phyloP scores from a whole-genome alignment of 2,113 vertebrate genomes.

The Phyllostomus discolor region DNA sequence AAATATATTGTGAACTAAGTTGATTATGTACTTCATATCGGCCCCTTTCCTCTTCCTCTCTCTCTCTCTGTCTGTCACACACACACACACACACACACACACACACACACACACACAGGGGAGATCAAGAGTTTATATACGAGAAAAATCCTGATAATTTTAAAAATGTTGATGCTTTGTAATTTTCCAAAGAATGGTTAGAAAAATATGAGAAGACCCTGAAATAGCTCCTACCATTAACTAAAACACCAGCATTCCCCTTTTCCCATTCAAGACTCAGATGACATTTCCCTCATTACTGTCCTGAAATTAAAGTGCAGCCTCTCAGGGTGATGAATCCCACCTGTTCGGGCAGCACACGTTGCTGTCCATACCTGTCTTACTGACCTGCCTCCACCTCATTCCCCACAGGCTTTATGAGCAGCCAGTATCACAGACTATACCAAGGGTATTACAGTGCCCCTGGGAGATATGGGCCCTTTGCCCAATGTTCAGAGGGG shows the following conservation, averaged over 20 bases:
- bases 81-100: too few species aligned
- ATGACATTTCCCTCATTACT: slow-evolving; percentile 26
- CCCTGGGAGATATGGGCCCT: slow-evolving; percentile 43
- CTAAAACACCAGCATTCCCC: background rate
- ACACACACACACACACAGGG: too few species aligned
- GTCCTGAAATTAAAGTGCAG: background rate
- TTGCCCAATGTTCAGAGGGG: background rate
- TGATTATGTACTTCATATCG: slow-evolving; percentile 7
- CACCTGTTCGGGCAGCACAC: background rate
- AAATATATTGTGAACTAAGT: background rate
- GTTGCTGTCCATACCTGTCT: background rate
- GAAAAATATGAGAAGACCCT: background rate
- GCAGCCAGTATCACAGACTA: background rate
- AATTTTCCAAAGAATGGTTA: slow-evolving; percentile 2
- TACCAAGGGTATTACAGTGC: slow-evolving; percentile 52
- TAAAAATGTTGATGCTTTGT: background rate
- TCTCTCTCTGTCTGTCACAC: too few species aligned
- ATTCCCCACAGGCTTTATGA: background rate
- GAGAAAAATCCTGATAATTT: background rate
- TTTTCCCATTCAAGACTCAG: background rate
- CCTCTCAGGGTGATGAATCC: background rate
- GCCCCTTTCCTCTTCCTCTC: background rate
- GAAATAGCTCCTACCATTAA: slow-evolving; percentile 11
- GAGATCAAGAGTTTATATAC: background rate
- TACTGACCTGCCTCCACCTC: background rate